phyloP scores from a whole-genome alignment of 64 coral and sea anemone genomes.

The Pocillopora damicornis region DNA sequence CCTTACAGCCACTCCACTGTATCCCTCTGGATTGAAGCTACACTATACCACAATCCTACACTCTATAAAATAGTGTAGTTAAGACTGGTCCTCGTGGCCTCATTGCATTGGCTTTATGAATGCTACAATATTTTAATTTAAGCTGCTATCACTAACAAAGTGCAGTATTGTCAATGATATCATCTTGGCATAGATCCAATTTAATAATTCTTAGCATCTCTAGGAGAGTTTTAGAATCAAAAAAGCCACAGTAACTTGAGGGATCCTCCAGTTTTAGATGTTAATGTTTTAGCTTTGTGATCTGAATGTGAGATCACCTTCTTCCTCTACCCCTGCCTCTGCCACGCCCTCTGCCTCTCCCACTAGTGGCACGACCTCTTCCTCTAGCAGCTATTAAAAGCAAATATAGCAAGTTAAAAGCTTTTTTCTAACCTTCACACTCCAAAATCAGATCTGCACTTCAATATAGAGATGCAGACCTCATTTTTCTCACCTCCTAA shows the following conservation, averaged over 20 bases:
- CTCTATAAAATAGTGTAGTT: neutral
- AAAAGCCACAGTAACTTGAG: neutral
- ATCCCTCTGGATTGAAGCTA: neutral
- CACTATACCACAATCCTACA: neutral
- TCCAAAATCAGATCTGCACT: neutral
- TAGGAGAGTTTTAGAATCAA: neutral
- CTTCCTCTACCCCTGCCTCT: conserved; percentile 37
- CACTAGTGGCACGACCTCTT: conserved; percentile 24
- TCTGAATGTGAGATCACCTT: neutral
- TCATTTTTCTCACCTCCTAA: too few species aligned
- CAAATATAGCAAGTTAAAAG: neutral
- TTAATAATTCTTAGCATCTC: neutral
- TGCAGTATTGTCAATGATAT: neutral
- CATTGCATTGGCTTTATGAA: neutral
- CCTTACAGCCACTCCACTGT: neutral
- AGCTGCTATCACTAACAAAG: neutral
- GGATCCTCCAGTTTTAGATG: neutral
- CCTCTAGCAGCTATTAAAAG: conserved; percentile 29
- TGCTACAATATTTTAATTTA: neutral
- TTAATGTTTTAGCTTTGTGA: neutral
- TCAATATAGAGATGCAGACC: too few species aligned
- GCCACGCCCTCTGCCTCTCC: conserved; percentile 58
- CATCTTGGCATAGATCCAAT: too few species aligned
- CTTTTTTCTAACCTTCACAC: neutral
- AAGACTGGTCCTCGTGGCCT: neutral